Conservation (phyloP, 2,797 vertebrate genomes). For the Arctocebus calabarensis region DNA sequence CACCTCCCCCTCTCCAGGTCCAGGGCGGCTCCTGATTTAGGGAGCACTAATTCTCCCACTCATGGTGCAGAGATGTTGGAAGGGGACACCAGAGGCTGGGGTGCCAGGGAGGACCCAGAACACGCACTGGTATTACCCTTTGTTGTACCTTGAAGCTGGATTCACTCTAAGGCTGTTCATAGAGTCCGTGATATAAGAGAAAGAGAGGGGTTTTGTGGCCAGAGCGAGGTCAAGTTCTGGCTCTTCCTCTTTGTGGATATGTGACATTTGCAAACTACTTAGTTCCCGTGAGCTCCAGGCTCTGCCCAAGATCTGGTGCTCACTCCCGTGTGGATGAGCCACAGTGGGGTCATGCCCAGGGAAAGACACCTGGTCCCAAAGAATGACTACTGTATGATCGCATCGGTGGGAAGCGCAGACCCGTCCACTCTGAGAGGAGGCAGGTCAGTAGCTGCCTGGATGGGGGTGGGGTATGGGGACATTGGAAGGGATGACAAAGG, state of each 20-base stretch:
- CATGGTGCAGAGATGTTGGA: background rate
- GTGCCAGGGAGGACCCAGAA: background rate
- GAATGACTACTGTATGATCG: no score
- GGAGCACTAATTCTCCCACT: background rate
- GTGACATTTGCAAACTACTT: background rate
- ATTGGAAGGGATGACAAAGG: background rate
- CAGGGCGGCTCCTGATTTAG: background rate
- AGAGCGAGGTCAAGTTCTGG: background rate
- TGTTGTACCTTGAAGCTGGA: background rate
- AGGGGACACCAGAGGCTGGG: background rate
- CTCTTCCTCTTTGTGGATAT: background rate
- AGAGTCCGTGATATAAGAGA: background rate
- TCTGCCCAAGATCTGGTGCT: background rate
- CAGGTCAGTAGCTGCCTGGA: background rate
- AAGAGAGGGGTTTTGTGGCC: background rate
- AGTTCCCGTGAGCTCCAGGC: background rate
- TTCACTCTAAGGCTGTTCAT: background rate
- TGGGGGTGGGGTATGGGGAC: rapidly evolving
- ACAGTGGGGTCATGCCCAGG: background rate
- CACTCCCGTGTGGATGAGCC: rapidly evolving
- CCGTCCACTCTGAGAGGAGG: background rate
- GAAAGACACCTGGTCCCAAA: background rate
- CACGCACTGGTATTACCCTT: rapidly evolving
- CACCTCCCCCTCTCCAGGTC: background rate
- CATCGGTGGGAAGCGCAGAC: background rate